A percentile compares a stretch with the other conserved stretches of the same genome.
phyloP scores from a whole-genome alignment of 2,797 vertebrate genomes.

The Megaceryle alcyon region DNA sequence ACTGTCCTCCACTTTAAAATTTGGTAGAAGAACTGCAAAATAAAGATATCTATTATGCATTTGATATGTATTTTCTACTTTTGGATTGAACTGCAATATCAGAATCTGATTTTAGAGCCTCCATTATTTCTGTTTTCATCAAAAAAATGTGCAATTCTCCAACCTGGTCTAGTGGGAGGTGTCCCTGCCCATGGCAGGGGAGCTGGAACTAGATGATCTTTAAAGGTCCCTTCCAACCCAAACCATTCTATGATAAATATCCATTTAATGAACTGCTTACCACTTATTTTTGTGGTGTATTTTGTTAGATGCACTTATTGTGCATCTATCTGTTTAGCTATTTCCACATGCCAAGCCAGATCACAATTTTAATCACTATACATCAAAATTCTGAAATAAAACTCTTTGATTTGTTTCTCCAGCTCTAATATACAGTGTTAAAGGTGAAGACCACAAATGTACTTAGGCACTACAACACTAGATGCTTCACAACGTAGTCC shows the following conservation, averaged over 20 bases:
- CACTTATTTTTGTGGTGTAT: not conserved
- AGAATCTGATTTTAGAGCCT: not conserved
- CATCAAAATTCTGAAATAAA: not conserved
- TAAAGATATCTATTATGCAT: not conserved
- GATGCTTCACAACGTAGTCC: not conserved
- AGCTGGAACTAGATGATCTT: too few species aligned
- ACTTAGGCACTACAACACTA: not conserved
- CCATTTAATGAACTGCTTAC: not conserved
- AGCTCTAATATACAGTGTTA: not conserved
- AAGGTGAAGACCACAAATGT: not conserved
- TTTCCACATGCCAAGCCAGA: not conserved
- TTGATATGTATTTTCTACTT: not conserved
- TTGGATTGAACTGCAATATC: not conserved
- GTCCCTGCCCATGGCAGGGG: too few species aligned
- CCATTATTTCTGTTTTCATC: not conserved
- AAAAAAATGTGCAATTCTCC: not conserved
- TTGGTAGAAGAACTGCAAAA: conserved; percentile 87
- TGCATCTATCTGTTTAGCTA: not conserved
- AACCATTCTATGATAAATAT: too few species aligned
- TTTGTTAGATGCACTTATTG: not conserved
- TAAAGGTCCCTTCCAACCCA: too few species aligned
- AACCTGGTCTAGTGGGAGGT: too few species aligned
- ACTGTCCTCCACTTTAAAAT: conserved; percentile 83
- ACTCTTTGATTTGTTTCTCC: not conserved
- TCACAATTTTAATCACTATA: not conserved